Evolutionary conservation across 2,888 invertebrate genomes (phyloP).

Genomic region (Luperina testacea): DNA sequence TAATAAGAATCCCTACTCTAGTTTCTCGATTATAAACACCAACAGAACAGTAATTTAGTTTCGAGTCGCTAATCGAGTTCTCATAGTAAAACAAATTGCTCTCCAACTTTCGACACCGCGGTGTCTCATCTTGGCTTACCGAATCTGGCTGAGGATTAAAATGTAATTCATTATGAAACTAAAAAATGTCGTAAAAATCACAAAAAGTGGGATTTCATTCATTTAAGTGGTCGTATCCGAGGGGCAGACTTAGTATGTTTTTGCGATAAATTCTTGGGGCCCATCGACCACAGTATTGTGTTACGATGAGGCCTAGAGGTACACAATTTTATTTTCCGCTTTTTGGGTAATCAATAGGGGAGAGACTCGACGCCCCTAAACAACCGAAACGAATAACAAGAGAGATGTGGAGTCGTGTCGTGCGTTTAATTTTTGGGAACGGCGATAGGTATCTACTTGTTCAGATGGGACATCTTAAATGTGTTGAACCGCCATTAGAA

Average conservation of each 20-base stretch:
- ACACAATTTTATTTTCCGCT: conserved; percentile 89
- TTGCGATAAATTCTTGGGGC: conserved; percentile 74
- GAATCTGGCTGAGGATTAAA: conserved; percentile 60
- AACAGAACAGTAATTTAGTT: conserved; percentile 16
- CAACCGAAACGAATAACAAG: conserved; percentile 72
- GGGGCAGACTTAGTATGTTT: conserved; percentile 68
- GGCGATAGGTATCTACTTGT: not conserved
- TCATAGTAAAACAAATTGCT: conserved; percentile 55
- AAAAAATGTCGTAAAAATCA: conserved; percentile 58
- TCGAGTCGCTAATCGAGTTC: conserved; percentile 44
- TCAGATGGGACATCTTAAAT: not conserved
- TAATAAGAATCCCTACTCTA: not conserved
- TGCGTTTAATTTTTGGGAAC: conserved; percentile 20
- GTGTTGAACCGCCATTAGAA: not conserved
- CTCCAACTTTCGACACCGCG: conserved; percentile 50
- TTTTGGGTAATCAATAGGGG: conserved; percentile 90
- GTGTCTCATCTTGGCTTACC: conserved; percentile 46
- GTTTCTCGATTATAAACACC: not conserved
- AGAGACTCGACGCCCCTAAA: conserved; percentile 84
- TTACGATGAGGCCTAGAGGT: conserved; percentile 76
- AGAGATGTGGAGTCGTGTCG: conserved; percentile 70
- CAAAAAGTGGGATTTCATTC: conserved; percentile 77
- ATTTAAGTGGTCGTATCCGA: conserved; percentile 77
- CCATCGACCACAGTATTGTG: conserved; percentile 80
- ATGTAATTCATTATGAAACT: conserved; percentile 65